A percentile compares a stretch with the other conserved stretches of the same genome.
phyloP scores from a whole-genome alignment of 2,113 vertebrate species.

The Dasyprocta punctata region DNA sequence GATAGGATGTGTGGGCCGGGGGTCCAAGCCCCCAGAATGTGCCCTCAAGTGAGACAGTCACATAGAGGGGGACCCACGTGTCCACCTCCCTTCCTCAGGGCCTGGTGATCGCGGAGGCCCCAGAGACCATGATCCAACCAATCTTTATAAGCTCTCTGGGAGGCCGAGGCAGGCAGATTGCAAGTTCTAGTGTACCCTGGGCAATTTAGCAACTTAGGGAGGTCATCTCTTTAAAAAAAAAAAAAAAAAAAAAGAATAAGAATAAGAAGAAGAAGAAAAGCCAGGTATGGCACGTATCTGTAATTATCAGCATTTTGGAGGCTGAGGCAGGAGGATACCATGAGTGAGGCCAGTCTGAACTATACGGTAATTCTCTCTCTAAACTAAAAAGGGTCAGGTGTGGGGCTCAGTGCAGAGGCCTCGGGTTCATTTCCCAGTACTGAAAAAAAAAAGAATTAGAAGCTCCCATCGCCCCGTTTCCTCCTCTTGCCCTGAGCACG shows the following conservation, averaged over 20 bases:
- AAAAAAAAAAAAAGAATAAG: background rate
- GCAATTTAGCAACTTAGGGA: background rate
- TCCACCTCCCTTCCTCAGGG: background rate
- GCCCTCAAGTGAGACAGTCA: rapidly evolving
- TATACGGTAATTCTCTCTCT: background rate
- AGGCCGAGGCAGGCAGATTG: background rate
- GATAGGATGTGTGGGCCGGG: rapidly evolving
- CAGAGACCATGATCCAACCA: no score
- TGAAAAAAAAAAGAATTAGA: background rate
- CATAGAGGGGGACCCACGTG: rapidly evolving
- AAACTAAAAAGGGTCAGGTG: background rate
- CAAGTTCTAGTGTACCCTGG: background rate
- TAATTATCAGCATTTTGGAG: background rate
- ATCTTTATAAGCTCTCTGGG: background rate
- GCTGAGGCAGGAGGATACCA: background rate
- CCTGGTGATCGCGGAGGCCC: background rate
- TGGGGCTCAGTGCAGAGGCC: background rate
- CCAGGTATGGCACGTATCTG: background rate
- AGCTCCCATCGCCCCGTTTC: background rate
- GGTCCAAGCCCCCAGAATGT: rapidly evolving
- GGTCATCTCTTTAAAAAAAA: no score
- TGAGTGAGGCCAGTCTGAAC: background rate
- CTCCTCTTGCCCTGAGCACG: background rate
- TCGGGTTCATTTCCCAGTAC: background rate
- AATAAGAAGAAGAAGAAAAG: no score